A percentile compares a stretch with the other conserved stretches of the same genome.
Conservation (phyloP, 2,888 invertebrate species). For the Drosophila niveifrons region DNA sequence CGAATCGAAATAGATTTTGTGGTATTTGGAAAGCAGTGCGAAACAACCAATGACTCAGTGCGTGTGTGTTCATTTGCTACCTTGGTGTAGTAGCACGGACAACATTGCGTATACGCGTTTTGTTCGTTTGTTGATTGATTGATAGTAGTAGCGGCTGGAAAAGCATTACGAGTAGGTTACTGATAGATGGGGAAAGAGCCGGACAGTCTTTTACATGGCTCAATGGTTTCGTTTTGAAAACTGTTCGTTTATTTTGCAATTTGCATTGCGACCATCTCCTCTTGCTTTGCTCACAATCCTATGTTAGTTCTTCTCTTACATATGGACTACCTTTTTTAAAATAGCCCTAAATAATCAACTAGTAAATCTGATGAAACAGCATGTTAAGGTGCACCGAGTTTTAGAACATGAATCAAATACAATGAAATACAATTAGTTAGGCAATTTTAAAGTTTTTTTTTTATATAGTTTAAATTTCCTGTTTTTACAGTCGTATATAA, state of each 20-base stretch:
- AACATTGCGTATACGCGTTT: slow-evolving; percentile 80
- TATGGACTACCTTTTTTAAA: no score
- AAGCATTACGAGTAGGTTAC: slow-evolving; percentile 2
- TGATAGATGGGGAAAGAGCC: not conserved
- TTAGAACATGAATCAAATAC: no score
- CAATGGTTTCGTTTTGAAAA: slow-evolving; percentile 52
- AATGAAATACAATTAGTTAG: no score
- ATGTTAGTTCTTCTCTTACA: not conserved
- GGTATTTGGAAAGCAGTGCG: slow-evolving; percentile 80
- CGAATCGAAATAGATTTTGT: slow-evolving; percentile 83
- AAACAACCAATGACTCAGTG: slow-evolving; percentile 43
- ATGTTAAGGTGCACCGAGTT: no score
- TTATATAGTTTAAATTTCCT: no score
- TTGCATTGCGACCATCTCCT: slow-evolving; percentile 43
- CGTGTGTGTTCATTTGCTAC: slow-evolving; percentile 69
- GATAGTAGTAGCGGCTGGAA: slow-evolving; percentile 40
- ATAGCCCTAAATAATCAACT: no score
- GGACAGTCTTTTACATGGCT: slow-evolving; percentile 56
- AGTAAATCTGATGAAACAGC: no score
- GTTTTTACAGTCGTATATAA: no score
- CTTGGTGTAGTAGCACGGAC: slow-evolving; percentile 62
- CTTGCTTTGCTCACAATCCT: slow-evolving; percentile 17
- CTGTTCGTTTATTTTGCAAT: slow-evolving; percentile 61
- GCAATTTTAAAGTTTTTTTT: no score
- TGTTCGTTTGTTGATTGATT: slow-evolving; percentile 80